A percentile compares a stretch with the other conserved stretches of the same genome.
Conservation (phyloP, 2,797 vertebrate species). For the Betta splendens region DNA sequence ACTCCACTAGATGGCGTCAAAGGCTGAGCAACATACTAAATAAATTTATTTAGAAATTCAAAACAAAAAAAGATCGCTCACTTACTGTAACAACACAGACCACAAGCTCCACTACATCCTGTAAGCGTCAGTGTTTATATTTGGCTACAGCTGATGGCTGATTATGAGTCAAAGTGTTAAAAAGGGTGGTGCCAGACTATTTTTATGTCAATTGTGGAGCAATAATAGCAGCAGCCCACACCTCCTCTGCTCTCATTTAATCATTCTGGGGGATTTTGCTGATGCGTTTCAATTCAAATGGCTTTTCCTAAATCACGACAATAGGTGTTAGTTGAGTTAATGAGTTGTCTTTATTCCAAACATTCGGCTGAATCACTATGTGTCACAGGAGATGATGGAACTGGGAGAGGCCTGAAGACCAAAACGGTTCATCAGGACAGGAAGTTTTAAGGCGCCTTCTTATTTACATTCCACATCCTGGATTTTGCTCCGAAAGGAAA, state of each 20-base stretch:
- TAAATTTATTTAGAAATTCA: no score
- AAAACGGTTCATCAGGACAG: conserved; percentile 7
- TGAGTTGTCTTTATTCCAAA: neutral
- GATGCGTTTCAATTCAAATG: conserved; percentile 4
- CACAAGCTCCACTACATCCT: neutral
- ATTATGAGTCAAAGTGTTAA: conserved; percentile 29
- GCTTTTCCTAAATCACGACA: neutral
- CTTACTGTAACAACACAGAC: conserved; percentile 1
- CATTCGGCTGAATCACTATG: conserved; percentile 7
- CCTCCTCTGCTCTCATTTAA: conserved; percentile 9
- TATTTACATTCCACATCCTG: conserved; percentile 4
- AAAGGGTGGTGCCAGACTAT: conserved; percentile 30
- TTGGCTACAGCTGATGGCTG: conserved; percentile 16
- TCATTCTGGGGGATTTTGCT: conserved; percentile 10
- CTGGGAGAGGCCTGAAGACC: conserved; percentile 23
- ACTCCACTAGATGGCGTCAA: conserved; percentile 66
- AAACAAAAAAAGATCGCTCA: no score
- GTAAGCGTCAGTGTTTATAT: conserved; percentile 25
- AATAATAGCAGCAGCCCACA: conserved; percentile 15
- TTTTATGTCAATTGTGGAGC: conserved; percentile 48
- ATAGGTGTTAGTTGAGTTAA: neutral
- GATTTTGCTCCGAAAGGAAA: neutral
- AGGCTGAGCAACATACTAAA: no score
- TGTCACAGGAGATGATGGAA: conserved; percentile 36
- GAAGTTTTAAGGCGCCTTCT: neutral